phyloP scores from a whole-genome alignment of 1,140 invertebrate genomes.

The Bemisia tabaci region DNA sequence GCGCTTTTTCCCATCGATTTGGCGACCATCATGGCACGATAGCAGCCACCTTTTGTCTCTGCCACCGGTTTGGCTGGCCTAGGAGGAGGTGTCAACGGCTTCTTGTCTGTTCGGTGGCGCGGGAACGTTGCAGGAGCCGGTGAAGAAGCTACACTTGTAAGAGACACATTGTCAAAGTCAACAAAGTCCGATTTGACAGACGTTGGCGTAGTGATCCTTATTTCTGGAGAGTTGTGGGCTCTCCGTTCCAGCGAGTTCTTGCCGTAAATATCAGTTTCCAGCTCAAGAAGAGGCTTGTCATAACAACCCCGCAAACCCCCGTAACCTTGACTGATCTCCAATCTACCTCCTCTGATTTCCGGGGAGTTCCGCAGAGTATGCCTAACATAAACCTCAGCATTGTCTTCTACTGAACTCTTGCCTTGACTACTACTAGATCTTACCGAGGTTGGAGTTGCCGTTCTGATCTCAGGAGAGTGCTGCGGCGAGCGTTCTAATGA shows the following conservation, averaged over 20 bases:
- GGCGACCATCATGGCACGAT: slow-evolving; percentile 37
- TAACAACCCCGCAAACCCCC: too few species aligned
- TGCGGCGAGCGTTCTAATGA: too few species aligned
- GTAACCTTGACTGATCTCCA: too few species aligned
- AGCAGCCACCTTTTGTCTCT: slow-evolving; percentile 31
- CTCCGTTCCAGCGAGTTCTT: too few species aligned
- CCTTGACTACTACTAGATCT: too few species aligned
- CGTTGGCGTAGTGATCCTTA: not conserved
- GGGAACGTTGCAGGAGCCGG: slow-evolving; percentile 21
- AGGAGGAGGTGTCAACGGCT: slow-evolving; percentile 36
- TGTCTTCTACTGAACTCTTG: too few species aligned
- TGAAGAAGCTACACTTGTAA: not conserved
- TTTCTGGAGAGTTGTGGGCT: not conserved
- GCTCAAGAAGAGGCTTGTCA: too few species aligned
- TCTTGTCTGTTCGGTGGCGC: slow-evolving; percentile 25
- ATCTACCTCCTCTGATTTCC: too few species aligned
- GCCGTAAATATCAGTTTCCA: too few species aligned
- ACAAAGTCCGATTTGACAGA: not conserved
- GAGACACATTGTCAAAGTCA: not conserved
- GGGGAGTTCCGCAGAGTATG: too few species aligned
- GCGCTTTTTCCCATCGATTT: slow-evolving; percentile 33
- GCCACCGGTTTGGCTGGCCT: slow-evolving; percentile 26
- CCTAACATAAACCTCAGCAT: too few species aligned
- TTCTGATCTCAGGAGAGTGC: not conserved
- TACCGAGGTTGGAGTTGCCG: not conserved